phyloP scores from a whole-genome alignment of 2,797 vertebrate species.

The Dallia pectoralis region DNA sequence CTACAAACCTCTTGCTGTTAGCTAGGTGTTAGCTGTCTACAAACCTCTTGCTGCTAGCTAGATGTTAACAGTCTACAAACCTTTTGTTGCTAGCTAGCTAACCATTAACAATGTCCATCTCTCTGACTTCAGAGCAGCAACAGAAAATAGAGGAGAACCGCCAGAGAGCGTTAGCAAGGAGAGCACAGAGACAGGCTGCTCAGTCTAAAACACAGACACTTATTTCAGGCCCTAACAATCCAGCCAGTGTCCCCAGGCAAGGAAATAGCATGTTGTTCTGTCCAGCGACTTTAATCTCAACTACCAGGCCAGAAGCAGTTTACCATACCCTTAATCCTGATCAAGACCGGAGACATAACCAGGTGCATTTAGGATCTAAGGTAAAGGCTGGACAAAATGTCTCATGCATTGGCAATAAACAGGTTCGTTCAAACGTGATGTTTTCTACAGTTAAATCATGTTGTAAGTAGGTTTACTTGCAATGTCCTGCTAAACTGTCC shows the following conservation, averaged over 20 bases:
- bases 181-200: slow-evolving; percentile 85
- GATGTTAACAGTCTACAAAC: background rate
- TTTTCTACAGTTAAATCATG: background rate
- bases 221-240: slow-evolving; percentile 2
- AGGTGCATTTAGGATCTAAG: background rate
- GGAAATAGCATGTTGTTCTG: background rate
- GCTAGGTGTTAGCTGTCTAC: slow-evolving; percentile 13
- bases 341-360: slow-evolving; percentile 11
- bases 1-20: too few relatives aligned
- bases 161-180: slow-evolving; percentile 83
- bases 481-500: background rate
- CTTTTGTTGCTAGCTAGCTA: background rate
- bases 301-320: slow-evolving; percentile 21
- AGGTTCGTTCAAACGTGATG: slow-evolving; percentile 36
- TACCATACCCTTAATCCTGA: slow-evolving; percentile 26
- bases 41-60: background rate
- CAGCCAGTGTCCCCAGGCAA: slow-evolving; percentile 8
- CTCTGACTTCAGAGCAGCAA: slow-evolving; percentile 87
- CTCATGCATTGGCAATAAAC: slow-evolving; percentile 26
- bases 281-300: background rate
- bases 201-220: slow-evolving; percentile 49
- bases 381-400: slow-evolving; percentile 21
- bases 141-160: slow-evolving; percentile 91
- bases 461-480: background rate
- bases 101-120: slow-evolving; percentile 75